A percentile compares a stretch with the other conserved stretches of the same genome.
These are phyloP conservation scores for Hydropotes inermis DNA, from an alignment of 2,113 vertebrate genomes.

Conservation along the genomic window DNA sequence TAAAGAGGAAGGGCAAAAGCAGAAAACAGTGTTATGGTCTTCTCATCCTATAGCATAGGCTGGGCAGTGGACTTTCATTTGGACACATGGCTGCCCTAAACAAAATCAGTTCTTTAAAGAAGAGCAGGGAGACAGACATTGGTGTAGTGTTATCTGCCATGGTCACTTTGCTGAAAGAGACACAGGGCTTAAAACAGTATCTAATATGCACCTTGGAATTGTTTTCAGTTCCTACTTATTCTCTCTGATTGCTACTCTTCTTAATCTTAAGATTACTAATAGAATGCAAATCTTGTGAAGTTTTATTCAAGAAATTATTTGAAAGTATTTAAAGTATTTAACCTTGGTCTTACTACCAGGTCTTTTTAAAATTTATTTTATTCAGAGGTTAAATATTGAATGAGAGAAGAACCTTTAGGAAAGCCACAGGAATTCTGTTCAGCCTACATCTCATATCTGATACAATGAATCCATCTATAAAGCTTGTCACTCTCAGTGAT, in stretches of 20 bases:
- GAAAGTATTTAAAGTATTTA: background rate
- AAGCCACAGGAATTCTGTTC: background rate
- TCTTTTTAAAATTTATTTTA: background rate
- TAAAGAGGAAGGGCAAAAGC: background rate
- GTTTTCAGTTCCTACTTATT: fast-evolving
- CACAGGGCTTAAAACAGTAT: fast-evolving
- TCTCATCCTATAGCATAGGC: background rate
- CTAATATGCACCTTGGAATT: fast-evolving
- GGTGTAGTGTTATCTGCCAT: background rate
- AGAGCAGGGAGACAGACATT: fast-evolving
- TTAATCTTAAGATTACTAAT: background rate
- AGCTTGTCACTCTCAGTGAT: background rate
- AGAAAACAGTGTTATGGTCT: background rate
- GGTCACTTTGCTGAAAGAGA: background rate
- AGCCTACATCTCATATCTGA: no score
- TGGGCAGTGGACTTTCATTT: background rate
- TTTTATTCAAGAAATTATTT: background rate
- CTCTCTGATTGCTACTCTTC: background rate
- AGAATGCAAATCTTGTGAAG: background rate
- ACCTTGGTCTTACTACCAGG: background rate
- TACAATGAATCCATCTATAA: fast-evolving
- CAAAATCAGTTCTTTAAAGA: background rate
- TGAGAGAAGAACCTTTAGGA: background rate
- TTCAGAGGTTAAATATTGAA: background rate
- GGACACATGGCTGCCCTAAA: background rate